Evolutionary conservation across 2,113 vertebrate species (phyloP).

Genomic region (Python bivittatus): DNA sequence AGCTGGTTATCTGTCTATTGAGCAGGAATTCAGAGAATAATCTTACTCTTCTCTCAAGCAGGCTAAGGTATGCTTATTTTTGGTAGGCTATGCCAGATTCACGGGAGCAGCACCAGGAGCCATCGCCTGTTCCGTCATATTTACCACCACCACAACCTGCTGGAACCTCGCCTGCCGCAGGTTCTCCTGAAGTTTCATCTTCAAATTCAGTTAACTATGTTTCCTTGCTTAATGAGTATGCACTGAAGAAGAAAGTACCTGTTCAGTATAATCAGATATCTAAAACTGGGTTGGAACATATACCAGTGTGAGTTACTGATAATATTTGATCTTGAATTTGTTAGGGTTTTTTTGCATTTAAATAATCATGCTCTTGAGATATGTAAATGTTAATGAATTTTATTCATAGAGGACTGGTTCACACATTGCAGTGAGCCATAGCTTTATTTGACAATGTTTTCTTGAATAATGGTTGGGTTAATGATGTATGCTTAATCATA

Average conservation of each 20-base stretch:
- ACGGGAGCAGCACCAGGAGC: neutral
- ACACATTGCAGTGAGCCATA: neutral
- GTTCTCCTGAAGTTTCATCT: rapidly evolving
- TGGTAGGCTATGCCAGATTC: neutral
- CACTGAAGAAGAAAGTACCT: rapidly evolving
- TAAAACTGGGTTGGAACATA: neutral
- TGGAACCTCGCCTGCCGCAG: too few species aligned
- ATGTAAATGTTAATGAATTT: neutral
- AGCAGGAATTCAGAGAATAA: neutral
- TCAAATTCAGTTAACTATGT: constrained; percentile 33
- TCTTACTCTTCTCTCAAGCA: neutral
- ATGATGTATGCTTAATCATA: neutral
- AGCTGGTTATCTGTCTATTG: neutral
- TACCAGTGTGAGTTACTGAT: constrained; percentile 54
- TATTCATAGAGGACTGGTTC: neutral
- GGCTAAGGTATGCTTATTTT: neutral
- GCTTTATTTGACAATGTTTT: neutral
- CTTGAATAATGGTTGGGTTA: neutral
- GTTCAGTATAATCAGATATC: neutral
- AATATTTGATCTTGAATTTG: neutral
- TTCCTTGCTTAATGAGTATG: constrained; percentile 24
- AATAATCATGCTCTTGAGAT: neutral
- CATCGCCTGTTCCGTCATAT: rapidly evolving
- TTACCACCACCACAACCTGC: neutral
- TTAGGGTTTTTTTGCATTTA: neutral